A percentile compares a stretch with the other conserved stretches of the same genome.
These are phyloP conservation scores for Grammomys surdaster DNA, from an alignment of 2,113 vertebrate genomes.

Conservation along the genomic window DNA sequence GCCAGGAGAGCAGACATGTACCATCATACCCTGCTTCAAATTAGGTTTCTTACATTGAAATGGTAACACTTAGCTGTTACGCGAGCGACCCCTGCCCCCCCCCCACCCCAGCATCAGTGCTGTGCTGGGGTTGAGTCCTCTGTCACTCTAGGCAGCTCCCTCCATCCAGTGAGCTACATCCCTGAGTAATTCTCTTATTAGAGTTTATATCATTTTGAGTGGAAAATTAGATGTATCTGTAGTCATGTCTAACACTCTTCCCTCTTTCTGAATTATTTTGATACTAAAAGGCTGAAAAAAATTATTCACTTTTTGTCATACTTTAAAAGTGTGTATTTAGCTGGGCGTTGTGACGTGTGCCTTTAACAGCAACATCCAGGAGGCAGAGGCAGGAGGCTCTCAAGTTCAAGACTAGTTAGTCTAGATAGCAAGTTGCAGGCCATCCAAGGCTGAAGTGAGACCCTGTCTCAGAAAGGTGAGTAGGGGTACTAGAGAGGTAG, in stretches of 20 bases:
- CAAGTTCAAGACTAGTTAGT: neutral
- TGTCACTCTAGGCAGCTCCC: no score
- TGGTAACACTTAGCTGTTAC: neutral
- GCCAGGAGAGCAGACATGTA: neutral
- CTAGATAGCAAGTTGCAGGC: neutral
- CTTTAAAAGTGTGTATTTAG: constrained; percentile 35
- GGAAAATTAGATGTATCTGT: constrained; percentile 28
- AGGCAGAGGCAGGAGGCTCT: neutral
- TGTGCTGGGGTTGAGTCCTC: neutral
- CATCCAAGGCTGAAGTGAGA: neutral
- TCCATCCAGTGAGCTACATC: neutral
- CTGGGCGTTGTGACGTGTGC: neutral
- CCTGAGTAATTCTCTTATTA: neutral
- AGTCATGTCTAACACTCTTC: neutral
- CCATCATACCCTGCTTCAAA: neutral
- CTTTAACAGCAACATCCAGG: no score
- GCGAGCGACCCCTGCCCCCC: neutral
- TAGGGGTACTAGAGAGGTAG: neutral
- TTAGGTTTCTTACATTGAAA: constrained; percentile 13
- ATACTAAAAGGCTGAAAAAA: constrained; percentile 46
- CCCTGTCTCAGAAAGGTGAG: neutral
- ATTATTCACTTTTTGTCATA: neutral
- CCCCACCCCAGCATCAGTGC: neutral
- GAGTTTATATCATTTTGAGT: constrained; percentile 47
- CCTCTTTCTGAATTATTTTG: constrained; percentile 35